Conservation (phyloP, 2,113 vertebrate genomes). For the Neolamprologus devosi region DNA sequence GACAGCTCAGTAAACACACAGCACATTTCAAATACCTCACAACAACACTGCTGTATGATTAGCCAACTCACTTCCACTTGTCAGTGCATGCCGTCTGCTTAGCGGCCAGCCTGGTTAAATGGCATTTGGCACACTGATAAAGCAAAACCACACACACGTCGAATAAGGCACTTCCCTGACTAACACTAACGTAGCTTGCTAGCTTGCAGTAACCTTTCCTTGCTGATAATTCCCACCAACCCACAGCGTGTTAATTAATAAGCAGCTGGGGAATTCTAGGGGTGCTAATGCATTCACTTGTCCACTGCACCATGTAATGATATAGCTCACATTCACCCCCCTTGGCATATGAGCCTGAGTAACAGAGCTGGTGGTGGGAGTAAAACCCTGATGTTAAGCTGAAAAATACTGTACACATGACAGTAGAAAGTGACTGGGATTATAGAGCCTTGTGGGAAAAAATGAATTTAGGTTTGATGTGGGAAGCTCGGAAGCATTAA, state of each 20-base stretch:
- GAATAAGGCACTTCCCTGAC: constrained; percentile 11
- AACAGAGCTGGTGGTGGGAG: constrained; percentile 16
- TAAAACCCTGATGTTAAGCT: constrained; percentile 5
- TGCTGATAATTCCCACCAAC: constrained; percentile 29
- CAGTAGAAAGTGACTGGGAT: neutral
- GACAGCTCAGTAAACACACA: neutral
- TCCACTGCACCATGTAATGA: constrained; percentile 47
- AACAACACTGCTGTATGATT: neutral
- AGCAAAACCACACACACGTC: neutral
- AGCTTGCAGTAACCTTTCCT: constrained; percentile 21
- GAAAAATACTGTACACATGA: neutral
- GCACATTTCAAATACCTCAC: neutral
- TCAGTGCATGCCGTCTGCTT: constrained; percentile 6
- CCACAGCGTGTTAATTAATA: constrained; percentile 35
- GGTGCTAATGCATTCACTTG: constrained; percentile 41
- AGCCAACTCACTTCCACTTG: constrained; percentile 10
- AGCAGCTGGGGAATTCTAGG: constrained; percentile 38
- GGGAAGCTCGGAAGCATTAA: neutral
- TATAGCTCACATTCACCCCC: constrained; percentile 20
- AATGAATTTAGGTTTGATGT: neutral
- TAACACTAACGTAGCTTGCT: neutral
- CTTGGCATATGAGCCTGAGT: neutral
- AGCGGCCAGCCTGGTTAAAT: constrained; percentile 10
- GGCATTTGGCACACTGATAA: constrained; percentile 23
- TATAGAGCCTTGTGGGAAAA: neutral